These are phyloP conservation scores for Sciurus carolinensis DNA, from an alignment of 2,797 vertebrate species.

Conservation along the genomic window DNA sequence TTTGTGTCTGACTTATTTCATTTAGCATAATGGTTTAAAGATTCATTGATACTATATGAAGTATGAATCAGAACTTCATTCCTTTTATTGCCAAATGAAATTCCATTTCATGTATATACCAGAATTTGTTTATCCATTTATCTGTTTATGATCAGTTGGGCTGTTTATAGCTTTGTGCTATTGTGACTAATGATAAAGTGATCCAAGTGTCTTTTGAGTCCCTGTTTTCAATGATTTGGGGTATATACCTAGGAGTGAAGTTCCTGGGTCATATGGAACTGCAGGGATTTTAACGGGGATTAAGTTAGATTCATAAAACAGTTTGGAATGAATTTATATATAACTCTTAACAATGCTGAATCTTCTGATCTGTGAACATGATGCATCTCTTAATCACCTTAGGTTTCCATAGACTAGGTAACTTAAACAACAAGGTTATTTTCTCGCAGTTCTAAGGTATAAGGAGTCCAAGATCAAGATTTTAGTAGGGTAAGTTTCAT, in stretches of 20 bases:
- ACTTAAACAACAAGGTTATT: conserved; percentile 7
- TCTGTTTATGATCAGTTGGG: background rate
- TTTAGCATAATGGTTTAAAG: background rate
- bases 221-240: background rate
- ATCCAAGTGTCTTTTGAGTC: background rate
- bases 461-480: background rate
- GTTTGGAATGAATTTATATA: conserved; percentile 24
- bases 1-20: background rate
- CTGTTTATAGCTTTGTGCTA: conserved; percentile 22
- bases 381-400: background rate
- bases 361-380: conserved; percentile 14
- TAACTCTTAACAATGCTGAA: background rate
- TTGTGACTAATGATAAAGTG: background rate
- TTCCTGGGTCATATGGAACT: background rate
- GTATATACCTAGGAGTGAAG: background rate
- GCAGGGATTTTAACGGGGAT: background rate
- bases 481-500: background rate
- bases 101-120: background rate
- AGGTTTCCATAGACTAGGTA: background rate
- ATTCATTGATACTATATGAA: conserved; percentile 8
- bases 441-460: background rate
- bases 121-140: background rate
- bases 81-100: background rate
- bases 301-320: conserved; percentile 32
- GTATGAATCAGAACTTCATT: background rate